Evolutionary conservation across 1,140 invertebrate species (phyloP).

Genomic region (Diachasma alloeum): DNA sequence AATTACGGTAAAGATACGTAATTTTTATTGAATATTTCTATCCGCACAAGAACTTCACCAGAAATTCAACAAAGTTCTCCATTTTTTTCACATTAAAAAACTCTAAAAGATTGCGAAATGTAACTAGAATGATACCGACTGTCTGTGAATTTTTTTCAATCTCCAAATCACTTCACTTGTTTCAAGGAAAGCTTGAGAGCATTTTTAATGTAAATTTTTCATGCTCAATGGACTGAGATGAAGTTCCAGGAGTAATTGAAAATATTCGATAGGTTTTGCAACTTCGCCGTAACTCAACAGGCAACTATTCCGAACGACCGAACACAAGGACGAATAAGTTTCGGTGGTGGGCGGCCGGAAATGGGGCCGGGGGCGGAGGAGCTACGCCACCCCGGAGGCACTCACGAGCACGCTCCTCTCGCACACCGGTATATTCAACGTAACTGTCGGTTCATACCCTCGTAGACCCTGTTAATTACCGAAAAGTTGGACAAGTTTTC

Average conservation of each 20-base stretch:
- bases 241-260: neutral
- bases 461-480: slow-evolving; percentile 12
- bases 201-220: neutral
- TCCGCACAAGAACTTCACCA: no score
- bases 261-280: neutral
- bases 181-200: neutral
- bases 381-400: neutral
- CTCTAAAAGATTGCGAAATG: no score
- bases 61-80: no score
- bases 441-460: slow-evolving; percentile 10
- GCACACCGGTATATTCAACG: neutral
- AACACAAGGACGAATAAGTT: slow-evolving; percentile 5
- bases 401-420: neutral
- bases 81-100: no score
- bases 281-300: neutral
- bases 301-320: slow-evolving; percentile 6
- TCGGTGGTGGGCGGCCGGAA: neutral
- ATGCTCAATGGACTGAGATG: neutral
- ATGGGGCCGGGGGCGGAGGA: neutral
- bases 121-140: no score
- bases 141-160: neutral
- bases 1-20: no score
- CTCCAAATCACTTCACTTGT: neutral
- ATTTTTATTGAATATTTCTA: no score
- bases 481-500: slow-evolving; percentile 20